Evolutionary conservation across 2,888 invertebrate genomes (phyloP), one percentile per base, ranked within the genome.

Genomic region (Microctonus aethiopoides): DNA sequence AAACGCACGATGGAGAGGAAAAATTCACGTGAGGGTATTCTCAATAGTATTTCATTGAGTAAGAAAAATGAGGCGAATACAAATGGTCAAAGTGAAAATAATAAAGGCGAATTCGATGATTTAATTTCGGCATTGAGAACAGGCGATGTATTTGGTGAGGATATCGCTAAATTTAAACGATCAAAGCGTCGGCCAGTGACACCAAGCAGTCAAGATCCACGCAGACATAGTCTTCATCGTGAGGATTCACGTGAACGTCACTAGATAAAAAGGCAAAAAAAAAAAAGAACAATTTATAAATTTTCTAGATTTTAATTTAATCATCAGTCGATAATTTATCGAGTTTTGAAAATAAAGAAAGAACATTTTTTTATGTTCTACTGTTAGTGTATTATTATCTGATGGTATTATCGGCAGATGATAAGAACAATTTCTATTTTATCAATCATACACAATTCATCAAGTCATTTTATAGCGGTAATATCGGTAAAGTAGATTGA

Each of bases 101-200:
- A 89, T 69, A 92, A 95, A 81, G 96, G 97, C 9, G 98, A 98
- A 87, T 98, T 98, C 87, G 98, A 98, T 83, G 98, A 98, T 87
- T 89, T 98, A 78, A 98, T 98, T 83, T 97, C 97, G 0, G 98
- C 98, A 0, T 87, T 98, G 64, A 88, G 97, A 71, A 97, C 98
- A 0, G 98, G 98, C 0, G 97, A 97, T 81, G 97, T 97, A 0
- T 98, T 97, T 82, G 96, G 97, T 0, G 97, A 97, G 83, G 97
- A 97, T 84, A 95, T 97, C 80, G 96, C 96, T 67, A 97, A 97
- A 87, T 95, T 97, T 82, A 94, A 94, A 79, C 88, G 94, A 67
- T 93, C 93, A 57, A 89, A 93, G 75, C 92, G 93, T 78, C 89
- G 91, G 39, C 88, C 92, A 34, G 88, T 91, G 3, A 87, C 89